Evolutionary conservation across 2,113 vertebrate species (phyloP), one percentile per base, ranked within the genome.

Genomic region (Epinephelus lanceolatus): DNA sequence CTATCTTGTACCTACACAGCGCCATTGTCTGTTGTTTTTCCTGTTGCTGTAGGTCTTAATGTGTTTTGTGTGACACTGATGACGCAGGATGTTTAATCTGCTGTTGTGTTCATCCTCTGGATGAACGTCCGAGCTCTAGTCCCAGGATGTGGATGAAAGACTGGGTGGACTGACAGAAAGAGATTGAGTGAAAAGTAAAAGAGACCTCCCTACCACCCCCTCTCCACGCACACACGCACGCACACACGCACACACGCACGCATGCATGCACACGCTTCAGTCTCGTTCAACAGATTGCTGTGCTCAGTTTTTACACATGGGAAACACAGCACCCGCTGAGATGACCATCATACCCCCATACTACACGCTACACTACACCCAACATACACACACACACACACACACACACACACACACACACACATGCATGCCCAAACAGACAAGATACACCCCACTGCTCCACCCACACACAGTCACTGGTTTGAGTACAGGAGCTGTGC

Each of bases 401-500:
- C 55, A 76, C n/a, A 63, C 37, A 53, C 68, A 25, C 25, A 76
- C 62, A 9, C 21, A 77, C 59, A 66, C 62, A 67, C n/a, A 42
- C 27, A 45, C 55, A 33, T 17, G 25, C 1, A 33, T 10, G 52
- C 72, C 45, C 19, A 65, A 30, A 66, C 23, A 25, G 14, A 59
- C 69, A 59, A 7, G 5, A 69, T 49, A 55, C 87, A 42, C 77
- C 81, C 84, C 30, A 59, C 73, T 5, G 23, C 49, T 74, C 70
- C 86, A 47, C 81, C 84, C 89, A 89, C 85, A 40, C 51, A 76
- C 83, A 79, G 33, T 68, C 77, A 65, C n/a, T 88, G 90, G 91
- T 88, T 45, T 40, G 30, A 47, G 21, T 78, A 89, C 92, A 94
- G 90, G 63, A 80, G 71, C 91, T 86, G 86, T 81, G 89, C 59